Evolutionary conservation across 2,113 vertebrate species (phyloP), one percentile per base, ranked within the genome.

Genomic region (Pholis gunnellus): DNA sequence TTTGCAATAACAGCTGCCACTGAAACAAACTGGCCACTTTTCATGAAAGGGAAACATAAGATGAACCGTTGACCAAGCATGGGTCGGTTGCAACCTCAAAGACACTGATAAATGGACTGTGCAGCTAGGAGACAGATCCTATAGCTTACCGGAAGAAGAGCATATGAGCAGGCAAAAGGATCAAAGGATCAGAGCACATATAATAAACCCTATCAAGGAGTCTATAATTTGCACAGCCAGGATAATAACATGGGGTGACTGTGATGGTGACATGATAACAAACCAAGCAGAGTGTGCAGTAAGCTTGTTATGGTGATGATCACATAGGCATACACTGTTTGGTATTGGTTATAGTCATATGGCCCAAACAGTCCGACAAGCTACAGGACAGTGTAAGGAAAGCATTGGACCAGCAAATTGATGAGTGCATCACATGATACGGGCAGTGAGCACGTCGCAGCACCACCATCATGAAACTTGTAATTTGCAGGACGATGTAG

Each of bases 371-470:
- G 34, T 18, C 29, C 20, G 29, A 2, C 27, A 69, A 52, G 71
- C 66, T 54, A 42, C 54, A 71, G 54, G 83, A 83, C 27, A 59
- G 52, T 46, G 82, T 60, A 54, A 83, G 81, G 69, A 65, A 86
- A 70, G 72, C 85, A 83, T 52, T 46, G 70, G 42, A 75, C 38
- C 69, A 77, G 60, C 61, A 52, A 72, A 87, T 61, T 17, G n/a
- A 69, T 83, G 73, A 54, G 82, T 9, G 11, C 73, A 57, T 82
- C 82, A 88, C 85, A 82, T 88, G 83, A 86, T 29, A 42, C 18
- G 29, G 50, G 68, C 22, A 75, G 42, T 56, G 72, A 52, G 76
- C 72, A 63, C 66, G 7, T 65, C 50, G 61, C 59, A 68, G 29
- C 68, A 29, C n/a, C 81, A 78, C 42, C 71, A 65, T 22, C 80